Percentiles rank a stretch among this genome's conserved stretches.
Conservation (phyloP, 2,888 invertebrate species). For the Rhabditoides inermis region DNA sequence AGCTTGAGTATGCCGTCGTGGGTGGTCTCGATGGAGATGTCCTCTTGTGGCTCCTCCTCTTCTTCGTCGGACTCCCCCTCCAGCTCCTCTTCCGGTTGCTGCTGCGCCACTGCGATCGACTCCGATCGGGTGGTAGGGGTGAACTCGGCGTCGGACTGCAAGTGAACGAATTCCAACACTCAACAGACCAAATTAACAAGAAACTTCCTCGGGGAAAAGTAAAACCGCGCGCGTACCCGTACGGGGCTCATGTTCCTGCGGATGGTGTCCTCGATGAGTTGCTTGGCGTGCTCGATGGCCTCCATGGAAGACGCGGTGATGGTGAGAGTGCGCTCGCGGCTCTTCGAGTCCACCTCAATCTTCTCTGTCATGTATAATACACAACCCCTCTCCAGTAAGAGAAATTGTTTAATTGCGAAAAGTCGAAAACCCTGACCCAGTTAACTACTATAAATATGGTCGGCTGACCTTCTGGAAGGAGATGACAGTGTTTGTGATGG, state of each 20-base stretch:
- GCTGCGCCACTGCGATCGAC: background rate
- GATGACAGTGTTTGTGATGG: slow-evolving; percentile 93
- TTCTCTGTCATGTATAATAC: background rate
- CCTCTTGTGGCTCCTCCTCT: slow-evolving; percentile 15
- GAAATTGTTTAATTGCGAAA: too few species aligned
- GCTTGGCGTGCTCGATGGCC: slow-evolving; percentile 82
- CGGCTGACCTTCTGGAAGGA: slow-evolving; percentile 74
- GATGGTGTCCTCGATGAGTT: slow-evolving; percentile 87
- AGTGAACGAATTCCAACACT: background rate
- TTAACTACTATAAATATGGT: too few species aligned
- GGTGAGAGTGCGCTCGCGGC: slow-evolving; percentile 85
- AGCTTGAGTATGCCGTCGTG: slow-evolving; percentile 42
- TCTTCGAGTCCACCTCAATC: slow-evolving; percentile 72
- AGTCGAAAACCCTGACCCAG: too few species aligned
- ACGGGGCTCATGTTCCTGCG: slow-evolving; percentile 74
- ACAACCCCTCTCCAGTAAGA: too few species aligned
- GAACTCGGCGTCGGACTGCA: background rate
- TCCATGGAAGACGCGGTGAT: slow-evolving; percentile 88
- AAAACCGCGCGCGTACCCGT: slow-evolving; percentile 5
- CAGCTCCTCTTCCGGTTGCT: slow-evolving; percentile 9
- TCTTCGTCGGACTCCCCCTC: slow-evolving; percentile 23
- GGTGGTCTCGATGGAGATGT: slow-evolving; percentile 39
- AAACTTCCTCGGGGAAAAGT: background rate
- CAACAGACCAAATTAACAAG: slow-evolving; percentile 3
- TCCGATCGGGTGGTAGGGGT: background rate